phyloP scores from a whole-genome alignment of 2,797 vertebrate genomes.

The Epinephelus coioides region DNA sequence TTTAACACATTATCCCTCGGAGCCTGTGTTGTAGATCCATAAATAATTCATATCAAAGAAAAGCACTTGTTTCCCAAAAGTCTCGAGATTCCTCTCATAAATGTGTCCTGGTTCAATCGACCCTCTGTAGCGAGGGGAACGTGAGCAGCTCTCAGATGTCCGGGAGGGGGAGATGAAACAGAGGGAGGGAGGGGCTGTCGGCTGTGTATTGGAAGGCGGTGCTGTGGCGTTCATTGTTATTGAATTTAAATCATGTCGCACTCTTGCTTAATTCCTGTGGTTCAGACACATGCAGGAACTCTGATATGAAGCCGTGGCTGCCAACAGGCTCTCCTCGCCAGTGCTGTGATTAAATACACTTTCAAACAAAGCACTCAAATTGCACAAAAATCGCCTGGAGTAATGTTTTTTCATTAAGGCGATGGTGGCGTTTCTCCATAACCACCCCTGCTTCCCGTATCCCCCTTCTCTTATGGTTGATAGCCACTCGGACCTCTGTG shows the following conservation, averaged over 20 bases:
- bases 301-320: constrained; percentile 46
- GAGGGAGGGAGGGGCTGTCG: background rate
- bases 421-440: background rate
- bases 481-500: constrained; percentile 25
- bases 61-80: constrained; percentile 47
- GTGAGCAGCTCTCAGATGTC: constrained; percentile 47
- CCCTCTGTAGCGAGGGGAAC: constrained; percentile 42
- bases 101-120: constrained; percentile 64
- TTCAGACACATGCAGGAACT: constrained; percentile 64
- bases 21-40: constrained; percentile 1
- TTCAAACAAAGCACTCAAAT: background rate
- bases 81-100: constrained; percentile 67
- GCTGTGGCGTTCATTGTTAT: constrained; percentile 53
- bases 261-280: constrained; percentile 60
- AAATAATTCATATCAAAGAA: constrained; percentile 37
- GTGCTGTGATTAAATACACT: constrained; percentile 27
- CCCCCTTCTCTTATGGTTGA: constrained; percentile 17
- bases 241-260: constrained; percentile 63
- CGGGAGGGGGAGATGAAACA: background rate
- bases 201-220: background rate
- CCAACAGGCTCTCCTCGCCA: background rate
- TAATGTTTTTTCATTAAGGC: constrained; percentile 26
- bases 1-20: constrained; percentile 2
- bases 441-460: constrained; percentile 18
- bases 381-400: constrained; percentile 2